Percentiles rank a stretch among this genome's conserved stretches.
These are phyloP conservation scores for Oscarella lobularis DNA, from an alignment of 37 sponge, comb jelly and placozoan genomes.

Conservation along the genomic window DNA sequence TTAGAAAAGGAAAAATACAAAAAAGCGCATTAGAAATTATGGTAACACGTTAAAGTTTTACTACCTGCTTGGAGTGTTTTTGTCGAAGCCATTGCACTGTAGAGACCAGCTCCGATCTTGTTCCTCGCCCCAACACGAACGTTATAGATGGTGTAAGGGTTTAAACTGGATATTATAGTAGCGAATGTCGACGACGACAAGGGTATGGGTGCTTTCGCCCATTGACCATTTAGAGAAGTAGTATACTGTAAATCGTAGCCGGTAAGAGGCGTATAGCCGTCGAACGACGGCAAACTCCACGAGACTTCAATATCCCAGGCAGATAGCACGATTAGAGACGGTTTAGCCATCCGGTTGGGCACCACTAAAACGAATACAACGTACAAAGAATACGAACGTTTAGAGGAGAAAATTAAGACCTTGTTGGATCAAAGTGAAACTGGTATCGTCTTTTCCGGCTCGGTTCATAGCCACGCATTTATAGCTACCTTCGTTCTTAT, in stretches of 20 bases:
- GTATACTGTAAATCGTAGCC: neutral
- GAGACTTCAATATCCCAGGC: neutral
- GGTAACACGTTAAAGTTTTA: neutral
- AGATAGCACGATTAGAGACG: neutral
- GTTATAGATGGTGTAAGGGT: neutral
- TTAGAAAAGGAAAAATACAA: neutral
- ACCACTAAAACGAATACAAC: neutral
- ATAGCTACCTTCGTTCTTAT: neutral
- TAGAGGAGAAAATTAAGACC: no score
- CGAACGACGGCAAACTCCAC: neutral
- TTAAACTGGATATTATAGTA: neutral
- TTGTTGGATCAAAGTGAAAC: neutral
- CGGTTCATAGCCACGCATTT: neutral
- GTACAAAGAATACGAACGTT: no score
- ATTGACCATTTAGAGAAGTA: neutral
- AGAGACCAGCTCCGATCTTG: neutral
- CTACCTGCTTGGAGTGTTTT: neutral
- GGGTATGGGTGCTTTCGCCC: neutral
- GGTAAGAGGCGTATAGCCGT: neutral
- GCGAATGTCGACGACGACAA: neutral
- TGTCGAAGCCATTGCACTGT: neutral
- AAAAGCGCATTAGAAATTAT: neutral
- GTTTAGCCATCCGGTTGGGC: neutral
- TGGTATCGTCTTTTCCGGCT: neutral
- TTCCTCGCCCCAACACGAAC: neutral